These are phyloP conservation scores for Clivina fossor DNA, from an alignment of 2,888 invertebrate genomes.

Conservation along the genomic window DNA sequence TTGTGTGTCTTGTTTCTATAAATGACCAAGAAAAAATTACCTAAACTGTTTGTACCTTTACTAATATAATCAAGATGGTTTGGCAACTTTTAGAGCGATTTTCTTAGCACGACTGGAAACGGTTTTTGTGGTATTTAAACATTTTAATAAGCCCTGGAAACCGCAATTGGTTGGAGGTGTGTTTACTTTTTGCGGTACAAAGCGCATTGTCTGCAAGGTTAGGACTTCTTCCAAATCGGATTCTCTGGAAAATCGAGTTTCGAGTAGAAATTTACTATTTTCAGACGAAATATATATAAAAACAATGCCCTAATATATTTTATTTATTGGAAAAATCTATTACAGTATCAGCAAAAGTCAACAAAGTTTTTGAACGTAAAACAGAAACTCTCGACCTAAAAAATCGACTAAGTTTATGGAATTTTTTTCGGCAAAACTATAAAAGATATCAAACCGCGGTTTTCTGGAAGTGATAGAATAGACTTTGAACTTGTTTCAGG, in stretches of 20 bases:
- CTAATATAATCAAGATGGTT: constrained; percentile 30
- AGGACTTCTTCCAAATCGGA: constrained; percentile 73
- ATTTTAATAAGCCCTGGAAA: constrained; percentile 50
- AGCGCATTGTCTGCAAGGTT: constrained; percentile 51
- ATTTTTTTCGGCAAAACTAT: no score
- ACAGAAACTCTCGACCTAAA: no score
- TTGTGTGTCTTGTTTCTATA: no score
- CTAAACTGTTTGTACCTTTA: constrained; percentile 23
- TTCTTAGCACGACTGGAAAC: constrained; percentile 5
- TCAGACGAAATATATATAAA: no score
- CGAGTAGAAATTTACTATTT: no score
- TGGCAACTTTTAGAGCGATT: constrained; percentile 26
- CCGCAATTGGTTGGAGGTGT: constrained; percentile 42
- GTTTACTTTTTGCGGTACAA: constrained; percentile 22
- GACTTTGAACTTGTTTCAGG: no score
- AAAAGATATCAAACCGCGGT: no score
- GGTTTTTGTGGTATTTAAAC: constrained; percentile 35
- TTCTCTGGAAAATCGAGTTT: constrained; percentile 63
- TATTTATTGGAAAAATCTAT: constrained; percentile 3
- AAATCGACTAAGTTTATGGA: no score
- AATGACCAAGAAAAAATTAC: no score
- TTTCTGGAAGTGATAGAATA: no score
- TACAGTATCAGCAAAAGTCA: not conserved
- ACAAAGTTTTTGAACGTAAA: no score
- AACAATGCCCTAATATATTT: constrained; percentile 19